These are phyloP conservation scores for Sitophilus oryzae DNA, from an alignment of 1,140 invertebrate genomes.

Conservation along the genomic window DNA sequence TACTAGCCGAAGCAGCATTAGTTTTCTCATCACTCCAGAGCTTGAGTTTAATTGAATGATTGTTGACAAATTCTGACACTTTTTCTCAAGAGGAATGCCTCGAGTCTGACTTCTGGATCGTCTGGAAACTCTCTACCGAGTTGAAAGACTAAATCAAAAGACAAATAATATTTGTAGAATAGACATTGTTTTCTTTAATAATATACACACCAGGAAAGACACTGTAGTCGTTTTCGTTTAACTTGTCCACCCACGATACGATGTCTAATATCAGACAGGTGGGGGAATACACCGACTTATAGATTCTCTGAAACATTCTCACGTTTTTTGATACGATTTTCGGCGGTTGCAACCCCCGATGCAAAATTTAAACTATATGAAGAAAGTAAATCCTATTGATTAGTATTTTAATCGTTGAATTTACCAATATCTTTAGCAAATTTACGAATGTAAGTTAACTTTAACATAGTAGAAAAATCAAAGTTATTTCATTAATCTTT, in stretches of 20 bases:
- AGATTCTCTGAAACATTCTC: conserved; percentile 40
- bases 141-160: no score
- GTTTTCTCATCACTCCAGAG: conserved; percentile 50
- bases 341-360: conserved; percentile 2
- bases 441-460: no score
- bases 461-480: no score
- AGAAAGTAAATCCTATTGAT: no score
- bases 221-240: conserved; percentile 56
- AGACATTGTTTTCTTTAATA: conserved; percentile 57
- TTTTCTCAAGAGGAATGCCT: conserved; percentile 67
- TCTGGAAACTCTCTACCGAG: no score
- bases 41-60: conserved; percentile 64
- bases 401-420: no score
- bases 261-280: conserved; percentile 74
- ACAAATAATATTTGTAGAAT: no score
- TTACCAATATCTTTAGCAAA: no score
- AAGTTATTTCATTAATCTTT: no score
- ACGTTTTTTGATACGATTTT: conserved; percentile 3
- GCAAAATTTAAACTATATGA: no score
- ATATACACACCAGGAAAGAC: conserved; percentile 65
- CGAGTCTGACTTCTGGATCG: conserved; percentile 64
- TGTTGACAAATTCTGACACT: conserved; percentile 62
- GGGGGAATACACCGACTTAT: conserved; percentile 63
- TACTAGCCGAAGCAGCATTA: conserved; percentile 51
- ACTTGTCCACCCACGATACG: conserved; percentile 64